Base-by-base conservation (phyloP, 2,113 vertebrate species). In the Tinamus guttatus region DNA sequence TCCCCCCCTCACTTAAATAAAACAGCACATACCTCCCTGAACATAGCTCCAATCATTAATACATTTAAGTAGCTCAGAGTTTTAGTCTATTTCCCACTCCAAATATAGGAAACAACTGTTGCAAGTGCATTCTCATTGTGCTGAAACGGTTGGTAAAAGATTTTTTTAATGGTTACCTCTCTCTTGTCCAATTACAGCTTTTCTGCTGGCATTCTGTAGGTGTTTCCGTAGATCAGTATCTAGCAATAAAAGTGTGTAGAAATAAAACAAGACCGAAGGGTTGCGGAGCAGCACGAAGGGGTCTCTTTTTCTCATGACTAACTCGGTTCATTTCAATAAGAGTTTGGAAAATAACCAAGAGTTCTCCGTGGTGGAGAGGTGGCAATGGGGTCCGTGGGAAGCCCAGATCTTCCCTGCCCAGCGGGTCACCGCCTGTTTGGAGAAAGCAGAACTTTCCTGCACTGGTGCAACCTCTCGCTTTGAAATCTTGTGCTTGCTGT, bases 401-500 rank as follows among this genome's bases (percentile, higher is more conserved):
- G 96, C 85, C 89, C 80, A 85, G 93, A 89, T 96, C 95, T 94
- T 97, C 96, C 93, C 87, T 97, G 81, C 87, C 91, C 91, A 76
- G 84, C 88, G 90, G 92, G 92, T 93, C 92, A 90, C 80, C 69
- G 47, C 90, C 16, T 67, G 87, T 94, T 92, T 92, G 90, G 94
- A 95, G 93, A 97, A 98, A 93, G 86, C 94, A 95, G 94, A 97
- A 95, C 90, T 93, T 95, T 68, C 52, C 45, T 76, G 81, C 68
- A 77, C 85, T 85, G 84, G 89, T 54, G 41, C 91, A 94, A 85
- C 87, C 95, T 97, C 97, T 94, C 94, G 95, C 89, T 97, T 98
- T 98, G 97, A 98, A 98, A 98, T 97, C 95, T 95, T 92, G 97
- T 89, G 67, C 97, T 98, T 98, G 98, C 98, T 98, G 98, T 98